A percentile compares a stretch with the other conserved stretches of the same genome.
phyloP scores from a whole-genome alignment of 2,888 invertebrate genomes.

The Phaedon cochleariae region DNA sequence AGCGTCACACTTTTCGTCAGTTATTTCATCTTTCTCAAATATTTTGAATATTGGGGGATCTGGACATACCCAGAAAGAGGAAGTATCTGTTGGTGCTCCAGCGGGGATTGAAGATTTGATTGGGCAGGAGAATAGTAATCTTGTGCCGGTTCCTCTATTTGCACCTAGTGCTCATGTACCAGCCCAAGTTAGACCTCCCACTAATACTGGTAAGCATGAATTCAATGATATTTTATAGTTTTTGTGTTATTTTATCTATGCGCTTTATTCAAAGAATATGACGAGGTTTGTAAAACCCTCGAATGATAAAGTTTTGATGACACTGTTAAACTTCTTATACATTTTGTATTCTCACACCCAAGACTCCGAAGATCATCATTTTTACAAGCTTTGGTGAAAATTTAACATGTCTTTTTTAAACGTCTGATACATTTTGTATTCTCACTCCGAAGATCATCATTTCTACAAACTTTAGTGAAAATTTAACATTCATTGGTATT shows the following conservation, averaged over 20 bases:
- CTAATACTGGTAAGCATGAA: not conserved
- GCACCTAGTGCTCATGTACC: constrained; percentile 26
- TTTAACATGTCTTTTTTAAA: too few relatives aligned
- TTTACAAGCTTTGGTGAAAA: too few relatives aligned
- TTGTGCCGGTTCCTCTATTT: constrained; percentile 41
- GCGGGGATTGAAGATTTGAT: constrained; percentile 47
- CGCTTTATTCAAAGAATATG: too few relatives aligned
- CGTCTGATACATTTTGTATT: too few relatives aligned
- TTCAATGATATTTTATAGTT: not conserved
- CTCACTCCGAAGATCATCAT: too few relatives aligned
- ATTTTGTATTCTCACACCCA: too few relatives aligned
- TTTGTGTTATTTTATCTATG: not conserved
- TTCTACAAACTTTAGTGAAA: too few relatives aligned
- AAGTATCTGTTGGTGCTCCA: constrained; percentile 37
- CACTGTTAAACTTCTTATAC: too few relatives aligned
- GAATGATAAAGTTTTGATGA: too few relatives aligned
- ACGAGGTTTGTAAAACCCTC: too few relatives aligned
- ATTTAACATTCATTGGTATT: too few relatives aligned
- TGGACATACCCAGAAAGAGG: constrained; percentile 21
- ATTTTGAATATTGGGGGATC: constrained; percentile 56
- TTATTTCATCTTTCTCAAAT: constrained; percentile 70
- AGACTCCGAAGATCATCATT: too few relatives aligned
- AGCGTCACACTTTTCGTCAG: constrained; percentile 65
- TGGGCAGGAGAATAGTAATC: constrained; percentile 42
- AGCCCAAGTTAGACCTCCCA: not conserved